These are phyloP conservation scores for Pyralis farinalis DNA, from an alignment of 2,888 invertebrate genomes.

Conservation along the genomic window DNA sequence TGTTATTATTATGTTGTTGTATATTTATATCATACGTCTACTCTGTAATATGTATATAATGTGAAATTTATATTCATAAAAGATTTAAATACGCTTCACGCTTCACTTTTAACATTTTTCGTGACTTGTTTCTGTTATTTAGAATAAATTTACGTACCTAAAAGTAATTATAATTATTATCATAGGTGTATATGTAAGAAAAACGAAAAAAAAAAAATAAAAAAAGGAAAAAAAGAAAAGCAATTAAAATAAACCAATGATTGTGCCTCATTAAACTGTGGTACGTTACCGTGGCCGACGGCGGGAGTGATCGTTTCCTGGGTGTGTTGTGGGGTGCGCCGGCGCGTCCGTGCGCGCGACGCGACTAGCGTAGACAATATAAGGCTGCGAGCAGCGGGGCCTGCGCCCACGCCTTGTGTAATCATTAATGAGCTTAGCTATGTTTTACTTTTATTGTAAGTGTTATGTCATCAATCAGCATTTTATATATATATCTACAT, in stretches of 20 bases:
- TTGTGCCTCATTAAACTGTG: constrained; percentile 81
- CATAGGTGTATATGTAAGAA: constrained; percentile 61
- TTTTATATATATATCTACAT: constrained; percentile 68
- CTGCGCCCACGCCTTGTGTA: constrained; percentile 70
- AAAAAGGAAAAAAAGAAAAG: constrained; percentile 56
- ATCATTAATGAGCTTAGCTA: constrained; percentile 80
- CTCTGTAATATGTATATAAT: constrained; percentile 78
- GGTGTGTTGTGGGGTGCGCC: constrained; percentile 59
- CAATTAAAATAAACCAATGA: constrained; percentile 80
- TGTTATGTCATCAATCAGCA: constrained; percentile 79
- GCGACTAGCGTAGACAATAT: constrained; percentile 49
- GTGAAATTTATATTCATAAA: constrained; percentile 77
- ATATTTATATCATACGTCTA: constrained; percentile 76
- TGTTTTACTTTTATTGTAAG: constrained; percentile 79
- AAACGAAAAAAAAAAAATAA: constrained; percentile 36
- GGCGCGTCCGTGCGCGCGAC: constrained; percentile 41
- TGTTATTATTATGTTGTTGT: constrained; percentile 80
- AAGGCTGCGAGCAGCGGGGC: constrained; percentile 59
- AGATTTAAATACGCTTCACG: constrained; percentile 77
- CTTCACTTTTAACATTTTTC: constrained; percentile 76
- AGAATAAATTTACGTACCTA: constrained; percentile 81
- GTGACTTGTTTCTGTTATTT: constrained; percentile 80
- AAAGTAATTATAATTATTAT: constrained; percentile 79
- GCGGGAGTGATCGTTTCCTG: constrained; percentile 73
- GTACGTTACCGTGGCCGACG: constrained; percentile 79